Conservation (phyloP, 2,888 invertebrate species). For the Drosophila nr. medialis region DNA sequence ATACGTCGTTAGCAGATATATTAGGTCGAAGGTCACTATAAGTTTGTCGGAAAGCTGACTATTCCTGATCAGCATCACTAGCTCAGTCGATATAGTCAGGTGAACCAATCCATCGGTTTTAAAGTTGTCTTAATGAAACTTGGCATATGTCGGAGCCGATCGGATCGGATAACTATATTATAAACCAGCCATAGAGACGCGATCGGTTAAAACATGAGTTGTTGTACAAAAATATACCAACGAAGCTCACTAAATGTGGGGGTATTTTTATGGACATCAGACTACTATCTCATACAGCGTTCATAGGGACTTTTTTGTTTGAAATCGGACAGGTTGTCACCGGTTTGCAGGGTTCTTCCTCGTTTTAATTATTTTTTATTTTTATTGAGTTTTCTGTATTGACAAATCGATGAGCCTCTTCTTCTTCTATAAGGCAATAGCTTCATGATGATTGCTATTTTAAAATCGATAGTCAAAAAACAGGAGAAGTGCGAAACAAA, state of each 20-base stretch:
- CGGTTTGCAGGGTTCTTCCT: neutral
- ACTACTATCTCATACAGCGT: neutral
- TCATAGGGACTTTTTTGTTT: neutral
- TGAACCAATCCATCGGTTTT: neutral
- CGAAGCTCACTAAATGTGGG: neutral
- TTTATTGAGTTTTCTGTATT: neutral
- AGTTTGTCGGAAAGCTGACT: neutral
- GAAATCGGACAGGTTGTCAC: too few relatives aligned
- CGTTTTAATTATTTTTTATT: neutral
- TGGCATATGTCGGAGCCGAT: neutral
- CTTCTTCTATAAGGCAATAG: neutral
- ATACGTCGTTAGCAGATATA: neutral
- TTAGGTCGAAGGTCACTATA: neutral
- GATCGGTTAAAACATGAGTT: neutral
- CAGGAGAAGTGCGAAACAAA: neutral
- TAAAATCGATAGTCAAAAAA: neutral
- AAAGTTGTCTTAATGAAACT: neutral
- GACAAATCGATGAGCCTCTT: neutral
- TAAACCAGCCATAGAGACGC: neutral
- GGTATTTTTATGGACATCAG: neutral
- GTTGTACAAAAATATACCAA: neutral
- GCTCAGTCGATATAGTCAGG: neutral
- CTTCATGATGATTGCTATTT: neutral
- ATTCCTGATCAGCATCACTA: neutral
- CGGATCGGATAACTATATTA: neutral